phyloP scores from a whole-genome alignment of 2,113 vertebrate genomes.

The Fulmarus glacialis region DNA sequence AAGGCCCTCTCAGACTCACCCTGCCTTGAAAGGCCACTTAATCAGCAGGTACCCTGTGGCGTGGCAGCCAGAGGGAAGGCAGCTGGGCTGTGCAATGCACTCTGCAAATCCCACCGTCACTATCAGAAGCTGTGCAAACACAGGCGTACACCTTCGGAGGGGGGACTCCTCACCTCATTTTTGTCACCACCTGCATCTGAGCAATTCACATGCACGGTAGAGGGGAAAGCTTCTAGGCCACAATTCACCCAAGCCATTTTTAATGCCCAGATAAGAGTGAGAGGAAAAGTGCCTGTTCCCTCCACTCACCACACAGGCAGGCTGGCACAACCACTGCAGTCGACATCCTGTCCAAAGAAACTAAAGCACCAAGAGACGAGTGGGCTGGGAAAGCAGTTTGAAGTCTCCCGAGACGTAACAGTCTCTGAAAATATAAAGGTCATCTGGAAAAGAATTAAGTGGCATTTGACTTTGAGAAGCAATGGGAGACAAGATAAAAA shows the following conservation, averaged over 20 bases:
- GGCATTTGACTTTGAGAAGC: constrained; percentile 33
- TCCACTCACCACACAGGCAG: neutral
- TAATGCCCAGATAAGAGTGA: fast-evolving
- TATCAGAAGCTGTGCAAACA: neutral
- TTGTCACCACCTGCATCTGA: neutral
- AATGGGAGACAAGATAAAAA: constrained; percentile 44
- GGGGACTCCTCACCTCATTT: neutral
- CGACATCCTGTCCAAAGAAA: neutral
- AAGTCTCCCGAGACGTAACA: neutral
- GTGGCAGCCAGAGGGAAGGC: neutral
- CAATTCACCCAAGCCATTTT: neutral
- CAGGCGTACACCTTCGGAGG: fast-evolving
- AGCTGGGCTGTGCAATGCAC: neutral
- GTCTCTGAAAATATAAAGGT: constrained; percentile 58
- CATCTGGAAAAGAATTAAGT: constrained; percentile 39
- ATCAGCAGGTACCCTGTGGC: no score
- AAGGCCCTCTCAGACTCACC: neutral
- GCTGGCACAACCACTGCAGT: neutral
- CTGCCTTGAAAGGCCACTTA: neutral
- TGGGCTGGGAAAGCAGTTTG: neutral
- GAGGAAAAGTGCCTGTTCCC: neutral
- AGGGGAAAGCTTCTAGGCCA: neutral
- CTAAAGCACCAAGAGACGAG: neutral
- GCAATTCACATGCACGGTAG: neutral
- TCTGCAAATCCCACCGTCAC: neutral